phyloP scores from a whole-genome alignment of 1,140 invertebrate genomes.

The Drosophila obscura region DNA sequence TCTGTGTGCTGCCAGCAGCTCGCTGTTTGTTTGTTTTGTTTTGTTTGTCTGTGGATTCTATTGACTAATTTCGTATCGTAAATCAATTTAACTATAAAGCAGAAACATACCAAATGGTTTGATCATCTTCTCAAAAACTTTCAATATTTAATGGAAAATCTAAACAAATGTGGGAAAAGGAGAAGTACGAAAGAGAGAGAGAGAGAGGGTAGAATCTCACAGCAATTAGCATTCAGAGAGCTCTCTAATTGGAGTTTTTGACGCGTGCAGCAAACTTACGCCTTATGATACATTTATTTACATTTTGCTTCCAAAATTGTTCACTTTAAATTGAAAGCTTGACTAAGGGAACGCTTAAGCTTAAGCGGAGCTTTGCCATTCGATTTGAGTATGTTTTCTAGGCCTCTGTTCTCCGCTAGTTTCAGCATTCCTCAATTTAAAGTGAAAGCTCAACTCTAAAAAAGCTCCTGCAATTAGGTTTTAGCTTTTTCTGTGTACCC shows the following conservation, averaged over 20 bases:
- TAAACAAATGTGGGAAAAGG: conserved; percentile 37
- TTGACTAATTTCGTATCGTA: conserved; percentile 76
- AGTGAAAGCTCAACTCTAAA: too few species aligned
- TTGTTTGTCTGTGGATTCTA: conserved; percentile 45
- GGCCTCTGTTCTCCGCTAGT: too few species aligned
- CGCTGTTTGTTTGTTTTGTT: conserved; percentile 19
- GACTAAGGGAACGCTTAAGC: too few species aligned
- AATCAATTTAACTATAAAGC: conserved; percentile 77
- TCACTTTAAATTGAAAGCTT: too few species aligned
- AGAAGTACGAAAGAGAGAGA: background rate
- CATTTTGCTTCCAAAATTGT: background rate
- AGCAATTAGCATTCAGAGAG: conserved; percentile 62
- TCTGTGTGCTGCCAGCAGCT: conserved; percentile 17
- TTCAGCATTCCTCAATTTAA: too few species aligned
- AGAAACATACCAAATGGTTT: conserved; percentile 43
- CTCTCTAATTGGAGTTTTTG: conserved; percentile 6
- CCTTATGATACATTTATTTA: background rate
- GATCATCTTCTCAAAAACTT: conserved; percentile 39
- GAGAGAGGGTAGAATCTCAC: conserved; percentile 39
- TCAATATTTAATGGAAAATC: conserved; percentile 51
- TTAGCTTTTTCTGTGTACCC: too few species aligned
- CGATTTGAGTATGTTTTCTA: too few species aligned
- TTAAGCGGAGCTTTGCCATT: too few species aligned
- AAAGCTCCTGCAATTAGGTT: too few species aligned
- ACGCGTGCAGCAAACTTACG: background rate